A percentile compares a stretch with the other conserved stretches of the same genome.
Conservation (phyloP, 2,113 vertebrate genomes). For the Lethenteron camtschaticum region DNA sequence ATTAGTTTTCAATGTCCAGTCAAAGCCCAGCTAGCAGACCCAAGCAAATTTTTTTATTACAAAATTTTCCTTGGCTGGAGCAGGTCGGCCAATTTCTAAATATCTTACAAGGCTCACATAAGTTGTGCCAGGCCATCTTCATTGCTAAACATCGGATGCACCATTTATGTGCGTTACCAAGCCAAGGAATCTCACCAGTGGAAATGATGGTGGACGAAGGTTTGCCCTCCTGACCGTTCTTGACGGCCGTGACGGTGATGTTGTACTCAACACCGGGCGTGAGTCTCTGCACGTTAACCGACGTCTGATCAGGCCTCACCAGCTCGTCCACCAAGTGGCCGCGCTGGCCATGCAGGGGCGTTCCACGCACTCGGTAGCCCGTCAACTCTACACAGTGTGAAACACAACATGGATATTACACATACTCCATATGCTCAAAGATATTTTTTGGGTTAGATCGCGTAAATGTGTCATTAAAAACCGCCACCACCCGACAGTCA, state of each 20-base stretch:
- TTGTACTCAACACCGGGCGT: constrained; percentile 2
- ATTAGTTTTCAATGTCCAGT: no score
- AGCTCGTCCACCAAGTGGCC: not conserved
- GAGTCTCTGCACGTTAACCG: not conserved
- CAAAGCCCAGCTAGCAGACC: no score
- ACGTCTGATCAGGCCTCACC: constrained; percentile 1
- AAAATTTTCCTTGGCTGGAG: no score
- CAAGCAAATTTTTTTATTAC: no score
- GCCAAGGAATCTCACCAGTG: not conserved
- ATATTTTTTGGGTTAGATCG: no score
- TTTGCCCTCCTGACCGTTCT: not conserved
- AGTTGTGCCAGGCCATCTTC: no score
- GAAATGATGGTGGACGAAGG: not conserved
- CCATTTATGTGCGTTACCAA: no score
- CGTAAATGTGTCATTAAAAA: no score
- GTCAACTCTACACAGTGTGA: not conserved
- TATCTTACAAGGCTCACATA: no score
- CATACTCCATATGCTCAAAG: not conserved
- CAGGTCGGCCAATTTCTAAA: no score
- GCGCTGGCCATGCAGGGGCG: not conserved
- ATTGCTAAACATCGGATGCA: no score
- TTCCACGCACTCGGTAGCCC: not conserved
- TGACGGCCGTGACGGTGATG: constrained; percentile 1
- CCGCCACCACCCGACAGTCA: no score
- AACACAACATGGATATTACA: not conserved